Conservation (phyloP, 2,113 vertebrate species). For the Cyprinodon variegatus region DNA sequence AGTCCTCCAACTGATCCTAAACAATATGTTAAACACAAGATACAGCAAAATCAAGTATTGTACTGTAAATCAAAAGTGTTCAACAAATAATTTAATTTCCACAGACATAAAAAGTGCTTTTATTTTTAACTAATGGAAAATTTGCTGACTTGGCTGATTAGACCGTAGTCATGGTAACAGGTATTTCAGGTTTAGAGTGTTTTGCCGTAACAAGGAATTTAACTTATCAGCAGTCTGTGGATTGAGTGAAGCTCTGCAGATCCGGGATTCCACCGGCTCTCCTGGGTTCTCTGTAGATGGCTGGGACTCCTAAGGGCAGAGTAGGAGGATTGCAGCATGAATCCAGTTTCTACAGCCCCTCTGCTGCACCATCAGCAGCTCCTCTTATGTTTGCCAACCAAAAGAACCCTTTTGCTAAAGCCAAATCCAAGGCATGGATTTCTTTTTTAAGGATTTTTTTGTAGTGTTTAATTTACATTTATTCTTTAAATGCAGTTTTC, state of each 20-base stretch:
- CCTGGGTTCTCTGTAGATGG: slow-evolving; percentile 41
- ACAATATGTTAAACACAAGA: too few species aligned
- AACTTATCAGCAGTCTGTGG: too few species aligned
- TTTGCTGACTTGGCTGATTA: background rate
- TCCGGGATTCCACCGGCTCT: slow-evolving; percentile 53
- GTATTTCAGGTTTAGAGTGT: slow-evolving; percentile 27
- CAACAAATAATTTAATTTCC: background rate
- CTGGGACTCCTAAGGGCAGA: slow-evolving; percentile 66
- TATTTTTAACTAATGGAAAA: background rate
- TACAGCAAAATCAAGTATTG: background rate
- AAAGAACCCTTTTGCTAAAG: too few species aligned
- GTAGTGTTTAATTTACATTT: background rate
- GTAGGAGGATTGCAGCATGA: slow-evolving; percentile 36
- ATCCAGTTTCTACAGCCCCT: slow-evolving; percentile 42
- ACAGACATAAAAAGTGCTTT: too few species aligned
- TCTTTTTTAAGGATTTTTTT: too few species aligned
- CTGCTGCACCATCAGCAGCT: slow-evolving; percentile 1
- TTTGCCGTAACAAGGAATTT: background rate
- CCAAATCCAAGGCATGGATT: too few species aligned
- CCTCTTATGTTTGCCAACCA: background rate
- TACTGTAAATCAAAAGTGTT: background rate
- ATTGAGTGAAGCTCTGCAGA: slow-evolving; percentile 9
- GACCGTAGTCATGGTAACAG: background rate
- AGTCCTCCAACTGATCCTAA: too few species aligned
- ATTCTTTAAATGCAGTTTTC: background rate